phyloP scores from a whole-genome alignment of 2,888 invertebrate genomes.

The Reticulitermes lucifugus region DNA sequence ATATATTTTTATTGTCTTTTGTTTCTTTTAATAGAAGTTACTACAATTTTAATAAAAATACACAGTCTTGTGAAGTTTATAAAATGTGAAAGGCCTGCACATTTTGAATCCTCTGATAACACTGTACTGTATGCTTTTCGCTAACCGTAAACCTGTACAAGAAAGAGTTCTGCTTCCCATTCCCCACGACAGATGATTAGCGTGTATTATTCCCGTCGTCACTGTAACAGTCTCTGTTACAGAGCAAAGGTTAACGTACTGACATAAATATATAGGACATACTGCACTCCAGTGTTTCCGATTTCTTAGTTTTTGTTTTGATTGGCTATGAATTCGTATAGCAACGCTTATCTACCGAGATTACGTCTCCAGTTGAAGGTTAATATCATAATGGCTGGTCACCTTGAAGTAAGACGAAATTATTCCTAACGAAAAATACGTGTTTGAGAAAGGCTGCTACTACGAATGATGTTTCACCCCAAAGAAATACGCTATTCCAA shows the following conservation, averaged over 20 bases:
- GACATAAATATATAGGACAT: slow-evolving; percentile 5
- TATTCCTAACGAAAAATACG: not conserved
- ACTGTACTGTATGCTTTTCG: too few relatives aligned
- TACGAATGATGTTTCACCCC: not conserved
- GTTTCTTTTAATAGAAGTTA: too few relatives aligned
- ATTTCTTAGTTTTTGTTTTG: not conserved
- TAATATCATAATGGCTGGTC: not conserved
- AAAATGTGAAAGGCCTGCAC: too few relatives aligned
- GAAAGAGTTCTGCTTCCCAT: not conserved
- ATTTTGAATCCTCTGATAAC: too few relatives aligned
- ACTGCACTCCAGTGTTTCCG: not conserved
- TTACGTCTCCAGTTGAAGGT: not conserved
- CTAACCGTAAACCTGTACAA: too few relatives aligned
- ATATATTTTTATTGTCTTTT: too few relatives aligned
- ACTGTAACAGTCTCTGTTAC: not conserved
- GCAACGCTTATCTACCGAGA: not conserved
- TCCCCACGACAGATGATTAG: not conserved
- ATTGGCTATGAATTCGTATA: not conserved
- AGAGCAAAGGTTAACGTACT: not conserved
- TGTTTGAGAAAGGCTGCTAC: not conserved
- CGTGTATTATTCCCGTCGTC: not conserved
- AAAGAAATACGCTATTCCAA: not conserved
- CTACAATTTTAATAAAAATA: too few relatives aligned
- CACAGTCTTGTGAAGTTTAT: too few relatives aligned
- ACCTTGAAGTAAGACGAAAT: not conserved